Base-by-base conservation (phyloP, 2,888 invertebrate species). In the Amiota minor region DNA sequence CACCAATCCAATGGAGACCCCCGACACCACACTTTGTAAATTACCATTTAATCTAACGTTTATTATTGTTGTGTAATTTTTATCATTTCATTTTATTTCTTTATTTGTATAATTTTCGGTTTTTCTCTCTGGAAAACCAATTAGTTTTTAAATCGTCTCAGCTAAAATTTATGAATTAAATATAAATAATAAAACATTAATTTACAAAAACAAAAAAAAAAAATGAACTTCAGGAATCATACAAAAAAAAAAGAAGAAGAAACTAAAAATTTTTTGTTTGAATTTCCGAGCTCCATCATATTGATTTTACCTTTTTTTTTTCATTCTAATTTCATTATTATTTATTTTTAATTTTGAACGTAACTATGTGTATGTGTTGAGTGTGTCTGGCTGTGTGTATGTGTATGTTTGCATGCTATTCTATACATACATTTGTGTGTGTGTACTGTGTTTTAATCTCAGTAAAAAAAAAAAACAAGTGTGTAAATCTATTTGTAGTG, bases 111-210 rank as follows among this genome's bases (percentile, higher is more conserved):
- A 65, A 74, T 20, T 47, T 77, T 75, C 77, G 74, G 72, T 74
- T 75, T 35, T 77, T 75, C 72, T 72, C 69, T 71, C 72, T 70
- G 77, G 83, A 84, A 83, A 86, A 79, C 78, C 83, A 81, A 82
- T 84, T 87, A 87, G 87, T 85, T 88, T 85, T 85, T 86, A 84
- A 87, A 87, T 81, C 86, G 84, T 83, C 62, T 78, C 79, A 82
- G 75, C 70, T 61, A 72, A 70, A 45, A 16, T n/a, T n/a, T 49
- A 12, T 53, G 6, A 45, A 73, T 73, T 4, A 18, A 62, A 61
- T 49, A 53, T 61, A 70, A 59, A 74, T 18, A 68, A 73, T 71
- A 20, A 47, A 59, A 9, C 16, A 45, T 16, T 35, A 35, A 35
- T 59, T n/a, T 16, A 70, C 64, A 16, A 53, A 74, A 64, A 53